Base-by-base conservation (phyloP, 2,113 vertebrate genomes). In the Indicator indicator region DNA sequence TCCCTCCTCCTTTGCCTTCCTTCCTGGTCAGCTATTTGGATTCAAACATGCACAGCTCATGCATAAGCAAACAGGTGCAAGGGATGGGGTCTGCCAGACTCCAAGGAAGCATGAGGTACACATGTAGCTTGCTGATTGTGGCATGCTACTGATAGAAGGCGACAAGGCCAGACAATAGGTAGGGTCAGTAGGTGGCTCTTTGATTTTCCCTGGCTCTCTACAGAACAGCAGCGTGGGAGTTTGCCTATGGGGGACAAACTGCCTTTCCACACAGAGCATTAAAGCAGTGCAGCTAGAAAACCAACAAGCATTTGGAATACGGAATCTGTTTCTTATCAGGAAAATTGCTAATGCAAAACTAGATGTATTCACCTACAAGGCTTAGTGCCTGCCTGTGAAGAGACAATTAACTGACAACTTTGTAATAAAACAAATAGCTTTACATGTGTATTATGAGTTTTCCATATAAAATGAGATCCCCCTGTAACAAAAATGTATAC, bases 1-100 rank as follows among this genome's bases (percentile, higher is more conserved):
- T 73, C 85, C 83, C 89, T 83, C 93, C 90, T 62, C 48, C 62
- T 71, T 86, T 16, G 3, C 73, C 36, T 52, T 58, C 79, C 91
- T 74, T 76, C 85, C 63, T 46, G 6, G 13, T 60, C 80, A 54
- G 60, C 96, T 91, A 88, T 96, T 96, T 97, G 95, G 95, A 98
- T 96, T 97, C 97, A 95, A 91, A 97, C 96, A 93, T 27, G 84
- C 94, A 83, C 86, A 95, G 95, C 97, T 98, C 97, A 98, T 98
- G 97, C 97, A 98, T 98, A 98, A 97, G 96, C 98, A 98, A 98
- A 97, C 97, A 98, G 97, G 98, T 98, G 97, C 97, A 98, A 94
- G 93, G 94, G 95, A 93, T n/a, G 12, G 70, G 89, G 86, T 86
- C 95, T 96, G 97, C 95, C 97, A 98, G 96, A 95, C 79, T 96